Base-by-base conservation (phyloP, 2,888 invertebrate species). In the Cerastis rubricosa region DNA sequence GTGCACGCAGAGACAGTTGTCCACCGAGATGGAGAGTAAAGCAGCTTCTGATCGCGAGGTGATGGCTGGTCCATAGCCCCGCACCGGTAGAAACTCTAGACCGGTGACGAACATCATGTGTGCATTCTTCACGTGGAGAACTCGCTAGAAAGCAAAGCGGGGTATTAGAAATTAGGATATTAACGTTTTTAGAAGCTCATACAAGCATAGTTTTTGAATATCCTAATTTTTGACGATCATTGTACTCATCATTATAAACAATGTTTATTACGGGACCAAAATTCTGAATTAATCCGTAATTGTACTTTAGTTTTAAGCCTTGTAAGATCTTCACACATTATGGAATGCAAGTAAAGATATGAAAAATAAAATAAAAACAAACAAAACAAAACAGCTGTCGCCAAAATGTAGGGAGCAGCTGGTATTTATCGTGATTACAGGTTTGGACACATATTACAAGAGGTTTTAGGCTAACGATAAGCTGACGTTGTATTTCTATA, bases 21-120 rank as follows among this genome's bases (percentile, higher is more conserved):
- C 99, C 57, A 99, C 99, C 45, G 99, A 99, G 91, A 99, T 99
- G 93, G 99, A 99, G 85, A 99, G 97, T 85, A 99, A 98, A 64
- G 99, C 99, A 73, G 99, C 98, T 94, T 99, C 98, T 67, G 98
- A 97, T 90, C 98, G 97, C 90, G 97, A 97, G 29, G 98, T 97
- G 80, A 98, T 97, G 64, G 98, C 97, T 65, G 98, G 98, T 43
- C 98, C 98, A 92, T 98, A 98, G 84, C 97, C 93, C 45, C 97
- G 97, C 81, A 97, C 97, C 47, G 99, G 99, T 89, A 99, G 97
- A 97, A 99, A 99, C 96, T 99, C 98, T 87, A 99, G 96, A 19
- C 99, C 99, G 71, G 99, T 99, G 84, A 99, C 98, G 97, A 99
- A 99, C 98, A 99, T 99, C 91, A 98, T 98, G 97, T 99, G 99